A percentile compares a stretch with the other conserved stretches of the same genome.
Evolutionary conservation across 37 sponge, comb jelly and placozoan species (phyloP).

Genomic region (Tethya wilhelma): DNA sequence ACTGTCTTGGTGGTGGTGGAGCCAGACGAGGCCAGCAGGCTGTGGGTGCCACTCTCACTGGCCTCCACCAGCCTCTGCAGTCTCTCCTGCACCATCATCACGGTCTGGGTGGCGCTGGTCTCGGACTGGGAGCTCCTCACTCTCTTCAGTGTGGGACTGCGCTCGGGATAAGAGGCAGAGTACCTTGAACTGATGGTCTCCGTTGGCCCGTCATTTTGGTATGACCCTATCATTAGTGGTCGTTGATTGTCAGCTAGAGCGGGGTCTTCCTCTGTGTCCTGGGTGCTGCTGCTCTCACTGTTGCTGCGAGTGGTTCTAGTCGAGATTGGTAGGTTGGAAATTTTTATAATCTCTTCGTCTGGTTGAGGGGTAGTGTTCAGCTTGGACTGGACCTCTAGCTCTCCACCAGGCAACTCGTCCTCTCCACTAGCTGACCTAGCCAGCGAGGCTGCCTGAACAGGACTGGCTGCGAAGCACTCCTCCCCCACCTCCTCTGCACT

Average conservation of each 20-base stretch:
- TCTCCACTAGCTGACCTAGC: too few relatives aligned
- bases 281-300: too few relatives aligned
- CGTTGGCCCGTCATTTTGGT: too few relatives aligned
- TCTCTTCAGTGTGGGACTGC: too few relatives aligned
- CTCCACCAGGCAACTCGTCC: not conserved
- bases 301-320: not conserved
- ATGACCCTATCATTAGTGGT: too few relatives aligned
- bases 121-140: conserved; percentile 42
- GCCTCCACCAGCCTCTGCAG: conserved; percentile 41
- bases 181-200: too few relatives aligned
- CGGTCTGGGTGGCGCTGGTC: conserved; percentile 2
- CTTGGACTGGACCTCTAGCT: not conserved
- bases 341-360: not conserved
- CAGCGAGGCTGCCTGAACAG: too few relatives aligned
- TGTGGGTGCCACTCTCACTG: not conserved
- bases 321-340: conserved; percentile 8
- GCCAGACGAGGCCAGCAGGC: not conserved
- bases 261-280: not conserved
- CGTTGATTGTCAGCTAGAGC: not conserved
- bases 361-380: not conserved
- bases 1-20: not conserved
- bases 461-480: too few relatives aligned
- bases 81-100: conserved; percentile 28
- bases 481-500: not conserved
- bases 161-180: not conserved